A percentile compares a stretch with the other conserved stretches of the same genome.
Evolutionary conservation across 2,888 invertebrate genomes (phyloP).

Genomic region (Cerastoderma edule): DNA sequence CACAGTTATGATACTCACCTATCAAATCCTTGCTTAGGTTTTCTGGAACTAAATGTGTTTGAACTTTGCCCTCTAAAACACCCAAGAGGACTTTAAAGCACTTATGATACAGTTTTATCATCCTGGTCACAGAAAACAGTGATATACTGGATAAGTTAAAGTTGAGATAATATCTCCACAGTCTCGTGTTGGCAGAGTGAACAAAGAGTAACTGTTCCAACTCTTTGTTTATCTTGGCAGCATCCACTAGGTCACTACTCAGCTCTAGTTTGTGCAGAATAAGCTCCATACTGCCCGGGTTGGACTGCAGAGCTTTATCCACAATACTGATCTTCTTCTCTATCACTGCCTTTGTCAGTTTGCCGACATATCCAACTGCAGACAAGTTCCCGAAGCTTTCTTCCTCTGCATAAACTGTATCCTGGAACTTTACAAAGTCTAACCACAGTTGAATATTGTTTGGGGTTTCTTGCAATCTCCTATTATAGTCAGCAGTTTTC

Average conservation of each 20-base stretch:
- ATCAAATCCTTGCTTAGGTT: constrained; percentile 77
- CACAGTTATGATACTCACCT: constrained; percentile 74
- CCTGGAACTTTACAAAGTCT: constrained; percentile 84
- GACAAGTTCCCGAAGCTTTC: constrained; percentile 3
- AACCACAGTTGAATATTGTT: constrained; percentile 82
- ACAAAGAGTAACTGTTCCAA: constrained; percentile 83
- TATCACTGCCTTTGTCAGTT: constrained; percentile 43
- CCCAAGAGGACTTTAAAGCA: constrained; percentile 80
- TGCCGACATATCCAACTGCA: constrained; percentile 11
- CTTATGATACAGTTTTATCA: constrained; percentile 80
- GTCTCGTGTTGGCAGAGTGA: constrained; percentile 81
- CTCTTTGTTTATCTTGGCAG: constrained; percentile 78
- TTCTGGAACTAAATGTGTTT: constrained; percentile 76
- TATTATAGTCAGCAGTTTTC: constrained; percentile 78
- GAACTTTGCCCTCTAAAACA: constrained; percentile 80
- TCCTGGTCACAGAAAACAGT: constrained; percentile 79
- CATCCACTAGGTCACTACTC: constrained; percentile 79
- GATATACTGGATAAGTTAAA: constrained; percentile 82
- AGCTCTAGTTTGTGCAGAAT: constrained; percentile 81
- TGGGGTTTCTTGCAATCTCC: constrained; percentile 80
- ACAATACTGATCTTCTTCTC: constrained; percentile 84
- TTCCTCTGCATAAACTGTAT: constrained; percentile 67
- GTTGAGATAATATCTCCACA: constrained; percentile 83
- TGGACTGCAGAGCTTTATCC: constrained; percentile 83
- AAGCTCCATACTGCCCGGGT: constrained; percentile 82